Conservation (phyloP, 2,888 invertebrate species). For the Eupithecia pulchellata region DNA sequence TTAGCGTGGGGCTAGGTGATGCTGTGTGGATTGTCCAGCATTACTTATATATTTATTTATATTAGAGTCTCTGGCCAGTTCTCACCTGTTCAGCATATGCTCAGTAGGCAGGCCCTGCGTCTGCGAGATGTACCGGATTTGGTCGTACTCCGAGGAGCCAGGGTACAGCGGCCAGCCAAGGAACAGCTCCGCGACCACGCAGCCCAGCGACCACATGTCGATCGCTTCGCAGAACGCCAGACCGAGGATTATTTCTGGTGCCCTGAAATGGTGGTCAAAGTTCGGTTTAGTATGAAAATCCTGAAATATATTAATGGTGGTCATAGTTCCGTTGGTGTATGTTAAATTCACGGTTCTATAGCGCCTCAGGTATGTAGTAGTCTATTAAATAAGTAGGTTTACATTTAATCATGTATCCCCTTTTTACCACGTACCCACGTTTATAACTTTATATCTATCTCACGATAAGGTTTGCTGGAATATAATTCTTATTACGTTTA, state of each 20-base stretch:
- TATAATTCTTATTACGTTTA: no score
- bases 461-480: no score
- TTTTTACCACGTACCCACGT: no score
- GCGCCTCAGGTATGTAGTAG: no score
- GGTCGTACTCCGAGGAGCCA: constrained; percentile 99
- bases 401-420: no score
- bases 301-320: no score
- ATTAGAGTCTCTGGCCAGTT: neutral
- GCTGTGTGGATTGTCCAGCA: no score
- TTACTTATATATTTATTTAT: no score
- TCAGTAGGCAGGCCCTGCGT: constrained; percentile 99
- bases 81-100: constrained; percentile 97
- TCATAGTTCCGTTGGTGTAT: neutral
- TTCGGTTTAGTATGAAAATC: neutral
- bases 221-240: constrained; percentile 99
- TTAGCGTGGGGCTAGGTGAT: no score
- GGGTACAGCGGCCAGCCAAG: constrained; percentile 99
- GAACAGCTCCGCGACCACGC: constrained; percentile 99
- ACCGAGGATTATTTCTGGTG: constrained; percentile 98
- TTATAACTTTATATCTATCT: no score
- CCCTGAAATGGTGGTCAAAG: constrained; percentile 81
- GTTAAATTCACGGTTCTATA: no score
- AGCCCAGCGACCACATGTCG: constrained; percentile 99
- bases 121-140: constrained; percentile 98
- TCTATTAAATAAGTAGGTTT: no score